Evolutionary conservation across 2,888 invertebrate species (phyloP), one percentile per base, ranked within the genome.

Genomic region (Cephus spinipes): DNA sequence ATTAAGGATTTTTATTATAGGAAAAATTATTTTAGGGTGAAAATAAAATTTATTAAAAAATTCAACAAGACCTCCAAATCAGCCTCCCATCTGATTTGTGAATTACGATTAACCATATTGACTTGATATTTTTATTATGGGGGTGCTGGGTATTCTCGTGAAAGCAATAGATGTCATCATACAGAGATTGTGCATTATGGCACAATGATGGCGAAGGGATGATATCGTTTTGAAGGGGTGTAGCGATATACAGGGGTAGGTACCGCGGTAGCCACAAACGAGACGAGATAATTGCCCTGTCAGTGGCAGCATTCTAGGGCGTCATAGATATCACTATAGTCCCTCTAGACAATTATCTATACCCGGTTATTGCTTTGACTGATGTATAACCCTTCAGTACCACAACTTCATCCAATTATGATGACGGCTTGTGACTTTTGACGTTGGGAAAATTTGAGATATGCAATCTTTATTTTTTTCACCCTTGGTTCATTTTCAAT

Each of bases 201-300:
- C 74, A 79, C 75, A 73, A 79, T 82, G 81, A 79, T 79, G 77
- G 81, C 77, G 81, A 81, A 36, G 71, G 30, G 71, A n/a, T 40
- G 36, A 68, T 68, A 35, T 40, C 11, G 31, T n/a, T 32, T 23
- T 33, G 40, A 69, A 40, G 34, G 76, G 73, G 55, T 23, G 55
- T 34, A 71, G 12, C 71, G 31, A 71, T 32, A 33, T 71, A 33
- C 33, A 34, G 74, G 74, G 74, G 74, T 11, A 31, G 74, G 35
- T 11, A 71, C 71, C 32, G 6, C 12, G 31, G 83, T 82, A 83
- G 87, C 88, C 88, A 82, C 87, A 86, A 86, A 82, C 83, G 84
- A 86, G 86, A 86, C 81, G 86, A 85, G 87, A 87, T 90, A 90
- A 90, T 90, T 89, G 88, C 86, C 80, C 89, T 90, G 90, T 90